phyloP scores from a whole-genome alignment of 2,888 invertebrate species.

The Adineta ricciae region DNA sequence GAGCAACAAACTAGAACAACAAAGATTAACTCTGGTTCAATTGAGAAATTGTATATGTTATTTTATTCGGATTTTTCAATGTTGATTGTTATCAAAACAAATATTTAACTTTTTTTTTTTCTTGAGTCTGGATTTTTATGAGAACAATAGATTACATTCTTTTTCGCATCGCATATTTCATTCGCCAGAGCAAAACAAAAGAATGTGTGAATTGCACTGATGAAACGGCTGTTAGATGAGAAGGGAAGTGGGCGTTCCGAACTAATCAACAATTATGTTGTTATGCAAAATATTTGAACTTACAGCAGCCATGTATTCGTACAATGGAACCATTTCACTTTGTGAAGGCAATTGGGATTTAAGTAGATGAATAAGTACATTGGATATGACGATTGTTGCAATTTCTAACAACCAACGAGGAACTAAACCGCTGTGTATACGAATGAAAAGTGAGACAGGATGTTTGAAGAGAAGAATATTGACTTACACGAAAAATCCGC shows the following conservation, averaged over 20 bases:
- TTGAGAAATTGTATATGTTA: too few relatives aligned
- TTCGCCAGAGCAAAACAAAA: too few relatives aligned
- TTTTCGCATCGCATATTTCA: too few relatives aligned
- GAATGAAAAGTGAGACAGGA: not conserved
- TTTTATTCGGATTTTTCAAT: not conserved
- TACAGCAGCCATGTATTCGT: slow-evolving; percentile 4
- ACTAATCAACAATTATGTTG: too few relatives aligned
- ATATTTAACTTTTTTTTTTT: not conserved
- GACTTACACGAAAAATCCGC: slow-evolving; percentile 56
- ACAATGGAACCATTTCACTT: not conserved
- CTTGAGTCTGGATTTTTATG: not conserved
- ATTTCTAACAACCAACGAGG: slow-evolving; percentile 77
- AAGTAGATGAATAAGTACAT: slow-evolving; percentile 59
- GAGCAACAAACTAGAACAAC: slow-evolving; percentile 62
- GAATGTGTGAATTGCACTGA: too few relatives aligned
- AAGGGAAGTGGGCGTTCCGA: too few relatives aligned
- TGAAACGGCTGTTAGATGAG: too few relatives aligned
- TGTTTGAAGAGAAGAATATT: not conserved
- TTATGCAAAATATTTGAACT: not conserved
- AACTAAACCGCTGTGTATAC: slow-evolving; percentile 61
- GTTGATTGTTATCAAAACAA: not conserved
- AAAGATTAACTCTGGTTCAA: too few relatives aligned
- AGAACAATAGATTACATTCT: too few relatives aligned
- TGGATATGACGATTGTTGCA: slow-evolving; percentile 66
- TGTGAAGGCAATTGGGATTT: slow-evolving; percentile 42